Base-by-base conservation (phyloP, 1,140 invertebrate species). In the Phthorimaea operculella region DNA sequence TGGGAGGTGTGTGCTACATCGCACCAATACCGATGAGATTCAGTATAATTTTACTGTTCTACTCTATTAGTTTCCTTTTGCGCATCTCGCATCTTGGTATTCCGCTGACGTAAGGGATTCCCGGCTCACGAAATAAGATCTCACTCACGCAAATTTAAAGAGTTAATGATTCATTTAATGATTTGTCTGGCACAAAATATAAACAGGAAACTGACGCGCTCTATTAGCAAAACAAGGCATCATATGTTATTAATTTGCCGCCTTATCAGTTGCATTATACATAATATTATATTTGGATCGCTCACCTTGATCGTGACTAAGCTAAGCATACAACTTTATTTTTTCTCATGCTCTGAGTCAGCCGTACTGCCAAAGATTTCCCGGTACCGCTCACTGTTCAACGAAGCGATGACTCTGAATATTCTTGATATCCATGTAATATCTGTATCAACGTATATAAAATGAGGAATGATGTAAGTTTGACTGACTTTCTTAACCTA, bases 31-130 rank as follows among this genome's bases (percentile, higher is more conserved):
- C n/a, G 36, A 39, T 39, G n/a, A 39, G 10, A 39, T n/a, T 12
- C 36, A 39, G 3, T 39, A 39, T 39, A 39, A 39, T 39, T 39
- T 39, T 39, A 3, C 36, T 39, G 36, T n/a, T n/a, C 36, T 39
- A 12, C 36, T 12, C 21, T 28, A 28, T 28, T 28, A 28, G 21
- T 39, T 39, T 39, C 36, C n/a, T 12, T 39, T 39, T 12, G 10
- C 36, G 10, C 10, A 39, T 10, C 36, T 39, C 10, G n/a, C 36
- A n/a, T 39, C n/a, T 39, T 47, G 44, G 44, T 16, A 47, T 16
- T 47, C 3, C 9, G 33, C 34, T 54, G 44, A 60, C 58, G 58
- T 55, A 59, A 63, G 58, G 58, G 33, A 63, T 55, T 58, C 58
- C 58, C 62, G 45, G 45, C 44, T 47, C 16, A 47, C 44, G 44